phyloP scores from a whole-genome alignment of 2,888 invertebrate genomes.

The Clivina fossor region DNA sequence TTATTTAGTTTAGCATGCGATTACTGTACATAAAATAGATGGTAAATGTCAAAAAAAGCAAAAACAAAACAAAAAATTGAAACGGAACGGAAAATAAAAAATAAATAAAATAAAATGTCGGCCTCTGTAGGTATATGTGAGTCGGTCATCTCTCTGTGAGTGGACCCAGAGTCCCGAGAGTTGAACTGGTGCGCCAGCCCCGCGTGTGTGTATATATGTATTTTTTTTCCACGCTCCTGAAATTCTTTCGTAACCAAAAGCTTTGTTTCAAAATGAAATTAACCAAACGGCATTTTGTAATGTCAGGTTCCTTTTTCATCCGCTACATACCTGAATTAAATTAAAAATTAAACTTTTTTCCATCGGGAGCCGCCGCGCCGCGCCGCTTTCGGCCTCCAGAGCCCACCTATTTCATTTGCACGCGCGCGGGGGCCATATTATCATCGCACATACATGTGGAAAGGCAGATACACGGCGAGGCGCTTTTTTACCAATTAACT shows the following conservation, averaged over 20 bases:
- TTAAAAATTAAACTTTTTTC: constrained; percentile 33
- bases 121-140: constrained; percentile 1
- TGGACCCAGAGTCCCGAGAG: no score
- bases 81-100: background rate
- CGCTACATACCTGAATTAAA: constrained; percentile 34
- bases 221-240: constrained; percentile 31
- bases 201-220: constrained; percentile 15
- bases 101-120: constrained; percentile 18
- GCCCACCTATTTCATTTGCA: no score
- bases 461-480: background rate
- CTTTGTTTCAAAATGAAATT: constrained; percentile 33
- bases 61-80: background rate
- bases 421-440: no score
- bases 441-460: constrained; percentile 15
- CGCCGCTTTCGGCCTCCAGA: background rate
- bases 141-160: constrained; percentile 20
- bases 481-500: constrained; percentile 21
- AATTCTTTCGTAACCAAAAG: constrained; percentile 32
- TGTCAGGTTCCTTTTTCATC: constrained; percentile 32
- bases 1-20: no score
- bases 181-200: background rate
- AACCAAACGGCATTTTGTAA: constrained; percentile 33
- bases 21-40: no score
- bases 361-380: constrained; percentile 1
- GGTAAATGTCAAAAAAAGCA: no score